Percentiles rank a stretch among this genome's conserved stretches.
Evolutionary conservation across 2,113 vertebrate genomes (phyloP).

Genomic region (Epinephelus fuscoguttatus): DNA sequence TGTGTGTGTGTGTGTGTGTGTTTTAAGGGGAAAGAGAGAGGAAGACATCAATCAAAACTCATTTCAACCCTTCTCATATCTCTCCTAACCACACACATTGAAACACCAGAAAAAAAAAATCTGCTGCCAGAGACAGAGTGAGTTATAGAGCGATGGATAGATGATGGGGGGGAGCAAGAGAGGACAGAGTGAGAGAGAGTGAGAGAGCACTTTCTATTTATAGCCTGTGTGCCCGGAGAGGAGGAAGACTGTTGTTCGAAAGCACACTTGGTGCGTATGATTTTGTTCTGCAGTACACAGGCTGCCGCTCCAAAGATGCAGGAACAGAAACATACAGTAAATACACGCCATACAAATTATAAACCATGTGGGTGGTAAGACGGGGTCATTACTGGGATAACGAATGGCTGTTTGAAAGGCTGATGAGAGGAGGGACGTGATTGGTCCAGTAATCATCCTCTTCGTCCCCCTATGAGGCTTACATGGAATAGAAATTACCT

Average conservation of each 20-base stretch:
- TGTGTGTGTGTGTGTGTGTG: not conserved
- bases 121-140: constrained; percentile 48
- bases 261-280: constrained; percentile 53
- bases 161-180: constrained; percentile 30
- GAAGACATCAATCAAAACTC: constrained; percentile 63
- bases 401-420: constrained; percentile 43
- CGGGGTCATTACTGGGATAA: constrained; percentile 42
- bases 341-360: constrained; percentile 34
- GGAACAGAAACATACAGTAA: constrained; percentile 7
- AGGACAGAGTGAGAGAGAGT: constrained; percentile 51
- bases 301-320: constrained; percentile 33
- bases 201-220: constrained; percentile 80
- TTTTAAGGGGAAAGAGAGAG: not conserved
- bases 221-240: constrained; percentile 73
- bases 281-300: constrained; percentile 65
- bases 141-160: constrained; percentile 60
- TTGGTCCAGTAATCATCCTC: constrained; percentile 51
- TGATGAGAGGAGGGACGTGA: constrained; percentile 48
- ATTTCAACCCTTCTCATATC: constrained; percentile 57
- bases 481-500: constrained; percentile 33
- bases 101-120: constrained; percentile 65
- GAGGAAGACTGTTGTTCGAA: constrained; percentile 76
- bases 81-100: constrained; percentile 53
- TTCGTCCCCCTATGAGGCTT: not conserved
- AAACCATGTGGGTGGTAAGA: constrained; percentile 16